These are phyloP conservation scores for Darevskia nairensis DNA, from an alignment of 2,797 vertebrate genomes.

Conservation along the genomic window DNA sequence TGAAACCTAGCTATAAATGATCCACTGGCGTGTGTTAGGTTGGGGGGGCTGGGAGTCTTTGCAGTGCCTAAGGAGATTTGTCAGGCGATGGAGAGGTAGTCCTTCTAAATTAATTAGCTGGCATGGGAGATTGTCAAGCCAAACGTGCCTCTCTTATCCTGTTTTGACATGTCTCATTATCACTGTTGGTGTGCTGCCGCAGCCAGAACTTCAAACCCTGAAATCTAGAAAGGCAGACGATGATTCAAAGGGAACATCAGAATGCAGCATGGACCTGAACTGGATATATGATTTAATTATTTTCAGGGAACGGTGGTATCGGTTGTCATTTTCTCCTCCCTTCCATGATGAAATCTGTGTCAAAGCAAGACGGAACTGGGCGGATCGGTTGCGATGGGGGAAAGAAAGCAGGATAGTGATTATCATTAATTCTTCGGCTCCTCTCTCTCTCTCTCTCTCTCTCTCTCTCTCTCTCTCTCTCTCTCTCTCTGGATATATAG, in stretches of 20 bases:
- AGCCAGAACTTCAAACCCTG: neutral
- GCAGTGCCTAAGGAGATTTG: neutral
- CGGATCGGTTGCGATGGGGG: neutral
- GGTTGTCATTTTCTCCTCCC: constrained; percentile 5
- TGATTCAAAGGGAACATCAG: constrained; percentile 38
- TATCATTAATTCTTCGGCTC: neutral
- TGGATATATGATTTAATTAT: constrained; percentile 24
- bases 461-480: neutral
- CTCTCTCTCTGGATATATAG: too few species aligned
- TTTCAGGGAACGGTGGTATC: constrained; percentile 34
- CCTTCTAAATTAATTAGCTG: constrained; percentile 21
- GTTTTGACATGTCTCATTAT: constrained; percentile 47
- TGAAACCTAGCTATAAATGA: neutral
- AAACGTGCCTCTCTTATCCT: constrained; percentile 30
- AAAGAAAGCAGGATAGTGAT: neutral
- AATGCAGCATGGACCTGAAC: constrained; percentile 5
- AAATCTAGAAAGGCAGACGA: constrained; percentile 27
- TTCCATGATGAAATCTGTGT: constrained; percentile 9
- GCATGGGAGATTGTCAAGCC: constrained; percentile 13
- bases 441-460: neutral
- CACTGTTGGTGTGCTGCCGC: neutral
- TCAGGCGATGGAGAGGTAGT: neutral
- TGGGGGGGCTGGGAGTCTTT: neutral
- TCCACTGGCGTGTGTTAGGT: neutral
- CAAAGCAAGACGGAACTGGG: constrained; percentile 14